phyloP scores from a whole-genome alignment of 2,113 vertebrate genomes.

The Anolis sagrei region DNA sequence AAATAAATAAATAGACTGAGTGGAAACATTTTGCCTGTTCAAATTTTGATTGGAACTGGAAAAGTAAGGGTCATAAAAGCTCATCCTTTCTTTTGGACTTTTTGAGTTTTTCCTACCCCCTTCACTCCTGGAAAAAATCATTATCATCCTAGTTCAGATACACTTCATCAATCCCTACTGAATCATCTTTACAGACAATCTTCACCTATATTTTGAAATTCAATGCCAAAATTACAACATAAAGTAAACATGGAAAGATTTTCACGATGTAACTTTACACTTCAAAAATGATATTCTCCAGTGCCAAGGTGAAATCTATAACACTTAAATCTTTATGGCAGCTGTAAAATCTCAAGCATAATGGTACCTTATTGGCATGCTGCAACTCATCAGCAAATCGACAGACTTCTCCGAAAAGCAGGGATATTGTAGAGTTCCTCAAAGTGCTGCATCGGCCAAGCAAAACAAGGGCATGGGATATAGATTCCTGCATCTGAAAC shows the following conservation, averaged over 20 bases:
- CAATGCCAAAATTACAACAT: neutral
- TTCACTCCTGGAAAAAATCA: neutral
- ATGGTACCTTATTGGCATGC: slow-evolving; percentile 80
- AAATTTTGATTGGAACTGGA: neutral
- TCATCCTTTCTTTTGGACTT: neutral
- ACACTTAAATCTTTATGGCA: neutral
- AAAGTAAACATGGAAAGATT: neutral
- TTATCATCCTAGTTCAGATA: neutral
- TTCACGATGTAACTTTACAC: neutral
- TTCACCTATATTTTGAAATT: slow-evolving; percentile 1
- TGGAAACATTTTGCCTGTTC: neutral
- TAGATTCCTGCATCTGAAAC: slow-evolving; percentile 77
- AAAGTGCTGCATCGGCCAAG: slow-evolving; percentile 79
- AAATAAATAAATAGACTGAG: no score
- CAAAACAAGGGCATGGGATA: slow-evolving; percentile 75
- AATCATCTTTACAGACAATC: neutral
- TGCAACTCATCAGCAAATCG: slow-evolving; percentile 78
- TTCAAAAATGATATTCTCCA: neutral
- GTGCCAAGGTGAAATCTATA: slow-evolving; percentile 3
- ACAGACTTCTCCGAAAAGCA: slow-evolving; percentile 80
- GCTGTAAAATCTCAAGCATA: slow-evolving; percentile 18
- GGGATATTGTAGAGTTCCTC: slow-evolving; percentile 76
- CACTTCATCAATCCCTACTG: neutral
- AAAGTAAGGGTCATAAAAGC: neutral
- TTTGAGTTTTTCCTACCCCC: neutral